These are phyloP conservation scores for Eublepharis macularius DNA, from an alignment of 2,113 vertebrate species.

Conservation along the genomic window DNA sequence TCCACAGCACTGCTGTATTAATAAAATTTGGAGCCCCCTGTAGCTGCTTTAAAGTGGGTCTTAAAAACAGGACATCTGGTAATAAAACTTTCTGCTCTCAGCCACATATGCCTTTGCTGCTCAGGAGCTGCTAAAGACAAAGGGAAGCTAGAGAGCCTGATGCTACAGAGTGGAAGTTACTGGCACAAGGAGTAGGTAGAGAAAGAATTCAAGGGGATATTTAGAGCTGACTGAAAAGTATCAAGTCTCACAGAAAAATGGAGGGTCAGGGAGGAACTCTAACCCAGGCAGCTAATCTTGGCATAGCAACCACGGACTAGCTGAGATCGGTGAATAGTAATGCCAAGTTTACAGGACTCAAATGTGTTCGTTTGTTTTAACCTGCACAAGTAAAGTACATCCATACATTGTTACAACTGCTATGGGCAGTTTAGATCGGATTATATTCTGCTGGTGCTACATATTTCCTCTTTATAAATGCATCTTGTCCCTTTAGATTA, in stretches of 20 bases:
- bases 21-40: too few species aligned
- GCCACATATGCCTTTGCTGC: neutral
- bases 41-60: too few species aligned
- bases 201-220: neutral
- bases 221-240: neutral
- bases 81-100: too few species aligned
- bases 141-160: neutral
- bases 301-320: neutral
- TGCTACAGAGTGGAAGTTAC: neutral
- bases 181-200: neutral
- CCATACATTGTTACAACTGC: neutral
- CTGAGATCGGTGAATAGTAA: neutral
- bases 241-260: neutral
- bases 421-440: neutral
- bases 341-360: neutral
- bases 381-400: neutral
- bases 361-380: neutral
- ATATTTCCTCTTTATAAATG: neutral
- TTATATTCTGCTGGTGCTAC: neutral
- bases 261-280: neutral
- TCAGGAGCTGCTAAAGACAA: neutral
- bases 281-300: neutral
- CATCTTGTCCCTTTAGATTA: neutral
- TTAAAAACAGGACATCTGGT: too few species aligned
- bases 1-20: too few species aligned